Conservation (phyloP, 2,113 vertebrate species). For the Corynorhinus townsendii region DNA sequence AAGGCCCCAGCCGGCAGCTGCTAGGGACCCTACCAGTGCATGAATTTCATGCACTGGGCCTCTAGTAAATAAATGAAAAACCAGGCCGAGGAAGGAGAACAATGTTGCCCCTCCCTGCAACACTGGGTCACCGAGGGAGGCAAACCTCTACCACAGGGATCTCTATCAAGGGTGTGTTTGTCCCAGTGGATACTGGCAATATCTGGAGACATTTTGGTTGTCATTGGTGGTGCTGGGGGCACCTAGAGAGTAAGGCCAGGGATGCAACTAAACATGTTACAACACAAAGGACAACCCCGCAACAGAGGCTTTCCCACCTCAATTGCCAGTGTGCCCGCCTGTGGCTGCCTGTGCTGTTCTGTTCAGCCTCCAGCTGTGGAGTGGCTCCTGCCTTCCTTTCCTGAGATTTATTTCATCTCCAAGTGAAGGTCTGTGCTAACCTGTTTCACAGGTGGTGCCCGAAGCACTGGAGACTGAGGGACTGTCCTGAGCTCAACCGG, state of each 20-base stretch:
- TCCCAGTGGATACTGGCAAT: background rate
- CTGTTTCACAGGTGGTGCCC: background rate
- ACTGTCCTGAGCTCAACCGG: background rate
- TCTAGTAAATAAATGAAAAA: background rate
- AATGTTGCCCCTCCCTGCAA: background rate
- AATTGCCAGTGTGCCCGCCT: accelerated
- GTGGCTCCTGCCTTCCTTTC: background rate
- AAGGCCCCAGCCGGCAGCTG: too few relatives aligned
- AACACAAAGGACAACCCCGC: too few relatives aligned
- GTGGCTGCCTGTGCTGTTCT: background rate
- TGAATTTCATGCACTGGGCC: too few relatives aligned
- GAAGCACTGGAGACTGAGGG: background rate
- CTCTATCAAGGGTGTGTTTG: background rate
- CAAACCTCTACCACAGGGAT: background rate
- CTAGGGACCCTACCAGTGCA: too few relatives aligned
- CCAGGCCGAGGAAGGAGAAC: background rate
- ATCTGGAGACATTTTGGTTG: background rate
- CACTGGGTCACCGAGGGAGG: background rate
- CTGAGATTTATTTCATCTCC: background rate
- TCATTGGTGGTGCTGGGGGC: background rate
- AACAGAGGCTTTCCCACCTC: background rate
- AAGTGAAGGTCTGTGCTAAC: background rate
- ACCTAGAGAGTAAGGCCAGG: background rate
- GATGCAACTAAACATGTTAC: background rate
- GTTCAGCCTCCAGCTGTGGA: background rate